Percentiles rank a stretch among this genome's conserved stretches.
Conservation (phyloP, 2,113 vertebrate species). For the Neotoma lepida region DNA sequence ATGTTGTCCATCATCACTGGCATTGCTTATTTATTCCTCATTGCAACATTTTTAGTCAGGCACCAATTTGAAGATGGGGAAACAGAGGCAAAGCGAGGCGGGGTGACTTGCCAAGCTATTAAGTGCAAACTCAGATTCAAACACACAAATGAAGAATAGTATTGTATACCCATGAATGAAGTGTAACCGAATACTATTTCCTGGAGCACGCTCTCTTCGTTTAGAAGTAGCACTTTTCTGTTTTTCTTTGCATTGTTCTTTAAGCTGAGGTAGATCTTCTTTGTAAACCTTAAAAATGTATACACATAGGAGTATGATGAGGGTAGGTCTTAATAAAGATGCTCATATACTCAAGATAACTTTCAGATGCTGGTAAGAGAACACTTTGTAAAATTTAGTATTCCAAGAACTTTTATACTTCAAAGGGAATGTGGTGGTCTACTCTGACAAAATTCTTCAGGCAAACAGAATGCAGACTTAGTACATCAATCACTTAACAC, state of each 20-base stretch:
- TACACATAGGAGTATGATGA: conserved; percentile 37
- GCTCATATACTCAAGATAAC: not conserved
- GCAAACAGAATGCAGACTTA: not conserved
- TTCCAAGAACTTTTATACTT: conserved; percentile 25
- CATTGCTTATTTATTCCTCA: not conserved
- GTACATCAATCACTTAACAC: conserved; percentile 32
- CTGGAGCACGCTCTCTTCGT: conserved; percentile 92
- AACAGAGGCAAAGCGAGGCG: not conserved
- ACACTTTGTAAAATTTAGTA: conserved; percentile 9
- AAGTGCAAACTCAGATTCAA: conserved; percentile 35
- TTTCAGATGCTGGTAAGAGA: conserved; percentile 9
- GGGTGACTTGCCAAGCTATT: not conserved
- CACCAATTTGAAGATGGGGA: conserved; percentile 62
- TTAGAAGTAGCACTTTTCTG: conserved; percentile 92
- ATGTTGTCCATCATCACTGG: not conserved
- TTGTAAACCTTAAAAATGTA: conserved; percentile 95
- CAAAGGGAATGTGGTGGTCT: conserved; percentile 7
- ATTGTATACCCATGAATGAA: conserved; percentile 95
- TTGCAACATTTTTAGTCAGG: not conserved
- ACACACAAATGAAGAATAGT: conserved; percentile 69
- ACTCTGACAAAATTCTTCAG: conserved; percentile 37
- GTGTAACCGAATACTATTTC: conserved; percentile 94
- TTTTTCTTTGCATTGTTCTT: conserved; percentile 98
- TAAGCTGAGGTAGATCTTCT: conserved; percentile 99
- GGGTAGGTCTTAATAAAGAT: conserved; percentile 15